Conservation (phyloP, 2,888 invertebrate genomes). For the Lordiphosa fenestrarum region DNA sequence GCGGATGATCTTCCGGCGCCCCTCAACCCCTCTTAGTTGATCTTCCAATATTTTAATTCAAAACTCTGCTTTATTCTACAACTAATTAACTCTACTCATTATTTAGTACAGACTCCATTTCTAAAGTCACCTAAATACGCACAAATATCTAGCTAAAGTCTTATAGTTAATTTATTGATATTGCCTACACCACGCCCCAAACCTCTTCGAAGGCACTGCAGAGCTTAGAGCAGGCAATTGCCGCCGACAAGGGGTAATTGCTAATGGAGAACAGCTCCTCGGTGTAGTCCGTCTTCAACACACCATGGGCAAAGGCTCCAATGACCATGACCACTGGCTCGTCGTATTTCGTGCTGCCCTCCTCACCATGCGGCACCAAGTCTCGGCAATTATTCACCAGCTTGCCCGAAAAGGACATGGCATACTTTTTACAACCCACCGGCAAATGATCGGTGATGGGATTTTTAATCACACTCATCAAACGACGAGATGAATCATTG, state of each 20-base stretch:
- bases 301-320: conserved; percentile 99
- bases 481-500: conserved; percentile 91
- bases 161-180: background rate
- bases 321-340: conserved; percentile 93
- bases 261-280: conserved; percentile 96
- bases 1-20: too few species aligned
- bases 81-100: too few species aligned
- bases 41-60: too few species aligned
- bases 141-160: too few species aligned
- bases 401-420: conserved; percentile 93
- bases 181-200: conserved; percentile 87
- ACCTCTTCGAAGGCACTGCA: conserved; percentile 97
- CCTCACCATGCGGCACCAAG: conserved; percentile 84
- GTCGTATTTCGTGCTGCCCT: conserved; percentile 83
- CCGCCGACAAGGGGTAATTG: conserved; percentile 97
- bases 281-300: conserved; percentile 91
- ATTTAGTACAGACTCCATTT: too few species aligned
- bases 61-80: too few species aligned
- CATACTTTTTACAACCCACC: conserved; percentile 93
- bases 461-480: conserved; percentile 98
- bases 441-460: conserved; percentile 97
- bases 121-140: too few species aligned
- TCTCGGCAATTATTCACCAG: conserved; percentile 86
- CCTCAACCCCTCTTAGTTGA: too few species aligned
- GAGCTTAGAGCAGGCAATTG: conserved; percentile 96